Evolutionary conservation across 2,888 invertebrate genomes (phyloP), one percentile per base, ranked within the genome.

Genomic region (Adelognathus sp.): DNA sequence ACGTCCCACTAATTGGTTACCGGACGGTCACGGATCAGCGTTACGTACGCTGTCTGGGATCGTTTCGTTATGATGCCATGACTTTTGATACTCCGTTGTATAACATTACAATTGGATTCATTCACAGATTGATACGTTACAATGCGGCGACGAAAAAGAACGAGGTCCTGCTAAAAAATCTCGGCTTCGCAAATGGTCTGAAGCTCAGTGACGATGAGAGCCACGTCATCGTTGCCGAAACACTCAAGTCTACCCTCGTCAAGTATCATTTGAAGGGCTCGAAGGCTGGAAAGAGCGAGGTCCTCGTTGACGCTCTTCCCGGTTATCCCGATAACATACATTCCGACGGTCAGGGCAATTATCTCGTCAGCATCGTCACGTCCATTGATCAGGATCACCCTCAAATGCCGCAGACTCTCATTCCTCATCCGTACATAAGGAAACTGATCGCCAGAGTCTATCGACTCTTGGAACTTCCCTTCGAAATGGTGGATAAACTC

Each of bases 121-220:
- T 85, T 90, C 90, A 50, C 85, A 98, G 98, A 89, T 92, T 98
- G 54, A 93, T 98, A 72, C 94, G 95, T 87, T 97, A 96, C 90
- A 94, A 97, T 90, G 94, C 96, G 0, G 94, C 93, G 61, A 96
- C 95, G 77, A 96, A 97, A 87, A 93, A 93, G 81, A 96, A 95
- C 87, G 94, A 93, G 86, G 96, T 98, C 1, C 91, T 99, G 29
- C 88, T 97, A 0, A 94, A 96, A 79, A 93, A 96, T 56, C 87
- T 99, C 0, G 95, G 94, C 90, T 98, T 98, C 91, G 94, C 98
- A 0, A 99, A 99, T 91, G 99, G 99, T 14, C 91, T 99, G 24
- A 94, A 93, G 63, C 87, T 99, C 0, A 96, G 97, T 11, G 94
- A 95, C 3, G 95, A 97, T 86, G 96, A 97, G 89, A 95, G 96